These are phyloP conservation scores for Zeuzera pyrina DNA, from an alignment of 2,888 invertebrate genomes.

Conservation along the genomic window DNA sequence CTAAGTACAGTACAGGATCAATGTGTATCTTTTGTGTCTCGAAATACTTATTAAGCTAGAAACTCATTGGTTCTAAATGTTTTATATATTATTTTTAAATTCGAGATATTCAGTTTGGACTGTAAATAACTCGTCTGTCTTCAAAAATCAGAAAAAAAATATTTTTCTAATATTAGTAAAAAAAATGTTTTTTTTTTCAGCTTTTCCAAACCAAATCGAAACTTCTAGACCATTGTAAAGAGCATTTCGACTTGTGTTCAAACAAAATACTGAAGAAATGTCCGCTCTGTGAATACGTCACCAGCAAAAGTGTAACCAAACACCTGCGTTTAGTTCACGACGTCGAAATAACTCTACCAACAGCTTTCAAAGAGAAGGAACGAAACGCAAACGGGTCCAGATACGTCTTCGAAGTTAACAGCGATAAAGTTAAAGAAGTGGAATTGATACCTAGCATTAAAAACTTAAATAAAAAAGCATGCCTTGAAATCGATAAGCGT, in stretches of 20 bases:
- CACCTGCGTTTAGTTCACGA: slow-evolving; percentile 34
- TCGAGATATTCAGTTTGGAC: too few relatives aligned
- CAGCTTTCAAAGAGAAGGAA: slow-evolving; percentile 25
- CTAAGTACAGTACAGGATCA: too few relatives aligned
- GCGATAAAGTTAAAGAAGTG: slow-evolving; percentile 23
- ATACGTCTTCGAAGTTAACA: slow-evolving; percentile 33
- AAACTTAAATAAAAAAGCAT: slow-evolving; percentile 38
- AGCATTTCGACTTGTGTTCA: slow-evolving; percentile 47
- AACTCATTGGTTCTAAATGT: too few relatives aligned
- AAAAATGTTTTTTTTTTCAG: slow-evolving; percentile 29
- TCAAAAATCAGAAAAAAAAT: too few relatives aligned
- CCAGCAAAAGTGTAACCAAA: slow-evolving; percentile 20
- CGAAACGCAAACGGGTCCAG: slow-evolving; percentile 22
- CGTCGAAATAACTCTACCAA: slow-evolving; percentile 23
- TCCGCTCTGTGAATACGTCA: slow-evolving; percentile 41
- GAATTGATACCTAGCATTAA: slow-evolving; percentile 51
- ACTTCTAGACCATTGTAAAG: slow-evolving; percentile 37
- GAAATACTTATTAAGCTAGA: too few relatives aligned
- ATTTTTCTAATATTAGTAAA: not conserved
- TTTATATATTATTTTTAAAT: too few relatives aligned
- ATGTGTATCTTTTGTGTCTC: too few relatives aligned
- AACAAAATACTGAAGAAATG: slow-evolving; percentile 42
- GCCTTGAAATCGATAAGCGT: slow-evolving; percentile 32
- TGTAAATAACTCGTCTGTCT: too few relatives aligned
- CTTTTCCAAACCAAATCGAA: slow-evolving; percentile 40